A percentile compares a stretch with the other conserved stretches of the same genome.
Evolutionary conservation across 2,797 vertebrate species (phyloP).

Genomic region (Coilia nasus): DNA sequence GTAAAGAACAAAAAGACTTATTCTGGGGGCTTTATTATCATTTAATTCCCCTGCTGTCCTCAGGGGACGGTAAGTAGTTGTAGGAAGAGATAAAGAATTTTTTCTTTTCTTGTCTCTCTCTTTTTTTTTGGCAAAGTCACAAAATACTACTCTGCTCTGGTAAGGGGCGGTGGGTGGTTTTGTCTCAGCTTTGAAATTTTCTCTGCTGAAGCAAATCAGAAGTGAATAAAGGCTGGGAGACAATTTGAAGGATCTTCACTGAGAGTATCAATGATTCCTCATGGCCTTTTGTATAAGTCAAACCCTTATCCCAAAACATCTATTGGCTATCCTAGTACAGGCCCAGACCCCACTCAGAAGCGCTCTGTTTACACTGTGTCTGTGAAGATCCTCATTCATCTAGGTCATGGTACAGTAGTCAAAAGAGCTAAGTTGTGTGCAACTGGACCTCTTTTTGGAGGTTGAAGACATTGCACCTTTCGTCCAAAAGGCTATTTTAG

Average conservation of each 20-base stretch:
- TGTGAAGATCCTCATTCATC: no score
- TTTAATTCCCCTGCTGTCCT: conserved; percentile 3
- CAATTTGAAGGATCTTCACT: not conserved
- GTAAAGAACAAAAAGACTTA: conserved; percentile 11
- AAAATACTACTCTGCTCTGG: conserved; percentile 41
- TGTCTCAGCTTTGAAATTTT: conserved; percentile 35
- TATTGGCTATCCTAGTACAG: not conserved
- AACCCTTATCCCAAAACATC: not conserved
- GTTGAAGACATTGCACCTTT: no score
- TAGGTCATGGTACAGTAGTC: no score
- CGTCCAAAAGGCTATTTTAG: no score
- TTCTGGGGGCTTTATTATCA: not conserved
- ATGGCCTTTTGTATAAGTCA: not conserved
- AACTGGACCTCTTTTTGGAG: no score
- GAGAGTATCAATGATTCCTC: not conserved
- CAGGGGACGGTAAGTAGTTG: conserved; percentile 30
- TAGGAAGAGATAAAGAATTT: conserved; percentile 35
- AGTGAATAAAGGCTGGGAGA: not conserved
- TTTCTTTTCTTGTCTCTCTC: not conserved
- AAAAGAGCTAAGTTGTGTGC: no score
- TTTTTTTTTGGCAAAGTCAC: conserved; percentile 38
- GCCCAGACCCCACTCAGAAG: not conserved
- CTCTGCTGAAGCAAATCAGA: not conserved
- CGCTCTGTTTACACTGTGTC: not conserved
- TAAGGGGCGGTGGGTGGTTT: conserved; percentile 4